These are phyloP conservation scores for Balaenoptera acutorostrata DNA, from an alignment of 2,113 vertebrate species.

Conservation along the genomic window DNA sequence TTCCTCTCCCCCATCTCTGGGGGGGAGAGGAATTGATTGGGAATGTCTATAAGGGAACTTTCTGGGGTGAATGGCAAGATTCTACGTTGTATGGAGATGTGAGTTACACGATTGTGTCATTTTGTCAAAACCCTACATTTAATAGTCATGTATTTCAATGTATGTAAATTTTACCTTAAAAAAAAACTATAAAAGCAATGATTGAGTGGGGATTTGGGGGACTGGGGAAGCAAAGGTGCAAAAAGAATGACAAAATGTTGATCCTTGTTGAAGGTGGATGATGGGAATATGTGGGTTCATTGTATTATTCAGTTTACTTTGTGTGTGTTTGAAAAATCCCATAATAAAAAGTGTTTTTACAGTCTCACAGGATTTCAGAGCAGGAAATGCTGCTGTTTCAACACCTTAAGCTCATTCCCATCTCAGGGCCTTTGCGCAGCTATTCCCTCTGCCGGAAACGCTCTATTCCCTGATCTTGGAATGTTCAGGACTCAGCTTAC, in stretches of 20 bases:
- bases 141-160: background rate
- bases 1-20: no score
- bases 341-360: background rate
- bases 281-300: background rate
- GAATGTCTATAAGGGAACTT: background rate
- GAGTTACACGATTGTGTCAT: background rate
- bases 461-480: background rate
- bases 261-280: background rate
- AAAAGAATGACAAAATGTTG: background rate
- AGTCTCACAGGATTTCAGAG: background rate
- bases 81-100: background rate
- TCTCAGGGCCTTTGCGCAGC: background rate
- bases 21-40: background rate
- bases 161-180: background rate
- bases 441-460: background rate
- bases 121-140: background rate
- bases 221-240: background rate
- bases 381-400: background rate
- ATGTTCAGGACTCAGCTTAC: background rate
- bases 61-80: background rate
- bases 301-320: background rate
- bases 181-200: background rate
- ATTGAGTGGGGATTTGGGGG: background rate
- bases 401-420: background rate
- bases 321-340: background rate